Conservation (phyloP, 2,888 invertebrate genomes). For the Ischnura elegans region DNA sequence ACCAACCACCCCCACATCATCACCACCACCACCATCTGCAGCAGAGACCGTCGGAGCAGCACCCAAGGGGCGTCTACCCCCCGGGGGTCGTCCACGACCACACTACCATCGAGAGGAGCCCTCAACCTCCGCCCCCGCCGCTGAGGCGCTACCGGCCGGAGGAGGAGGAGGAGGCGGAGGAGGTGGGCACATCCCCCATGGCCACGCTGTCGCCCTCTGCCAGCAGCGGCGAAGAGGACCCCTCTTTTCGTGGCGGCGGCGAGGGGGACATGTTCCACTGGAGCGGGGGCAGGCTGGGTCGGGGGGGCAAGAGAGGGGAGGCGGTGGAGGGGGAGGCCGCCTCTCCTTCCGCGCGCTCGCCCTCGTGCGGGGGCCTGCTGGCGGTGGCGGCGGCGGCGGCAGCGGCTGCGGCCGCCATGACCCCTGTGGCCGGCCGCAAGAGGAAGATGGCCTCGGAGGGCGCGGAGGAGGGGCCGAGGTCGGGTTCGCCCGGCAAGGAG, state of each 20-base stretch:
- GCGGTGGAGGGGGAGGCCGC: constrained; percentile 3
- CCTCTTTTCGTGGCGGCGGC: neutral
- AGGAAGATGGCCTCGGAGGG: constrained; percentile 15
- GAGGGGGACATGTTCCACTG: neutral
- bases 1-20: neutral
- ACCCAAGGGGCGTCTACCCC: neutral
- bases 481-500: neutral
- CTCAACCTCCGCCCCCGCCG: neutral
- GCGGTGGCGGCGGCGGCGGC: constrained; percentile 44
- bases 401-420: constrained; percentile 43
- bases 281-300: neutral
- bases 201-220: constrained; percentile 18
- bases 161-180: neutral
- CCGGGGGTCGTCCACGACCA: neutral
- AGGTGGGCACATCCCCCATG: neutral
- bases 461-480: constrained; percentile 16
- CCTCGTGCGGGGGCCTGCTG: constrained; percentile 29
- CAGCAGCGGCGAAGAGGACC: constrained; percentile 16
- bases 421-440: neutral
- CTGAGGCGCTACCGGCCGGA: neutral
- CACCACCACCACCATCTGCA: neutral
- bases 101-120: neutral
- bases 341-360: neutral
- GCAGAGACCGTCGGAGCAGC: neutral
- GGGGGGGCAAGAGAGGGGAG: neutral